phyloP scores from a whole-genome alignment of 2,888 invertebrate genomes.

The Pristionchus fissidentatus region DNA sequence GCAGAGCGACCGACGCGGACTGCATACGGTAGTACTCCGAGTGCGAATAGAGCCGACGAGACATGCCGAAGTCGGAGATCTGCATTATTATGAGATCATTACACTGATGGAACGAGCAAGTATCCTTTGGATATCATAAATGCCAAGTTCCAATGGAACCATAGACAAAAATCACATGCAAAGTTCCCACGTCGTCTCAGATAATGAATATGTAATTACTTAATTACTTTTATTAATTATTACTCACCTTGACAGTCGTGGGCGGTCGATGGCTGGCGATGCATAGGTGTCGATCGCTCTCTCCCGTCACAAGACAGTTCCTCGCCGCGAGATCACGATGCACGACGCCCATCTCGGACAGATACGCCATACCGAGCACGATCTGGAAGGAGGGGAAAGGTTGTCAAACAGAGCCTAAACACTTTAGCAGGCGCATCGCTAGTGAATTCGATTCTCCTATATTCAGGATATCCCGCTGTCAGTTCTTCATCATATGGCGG shows the following conservation, averaged over 20 bases:
- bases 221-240: background rate
- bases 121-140: too few species aligned
- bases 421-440: too few species aligned
- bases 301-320: conserved; percentile 55
- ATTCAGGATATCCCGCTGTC: too few species aligned
- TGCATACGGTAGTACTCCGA: conserved; percentile 72
- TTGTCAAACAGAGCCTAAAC: too few species aligned
- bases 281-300: conserved; percentile 59
- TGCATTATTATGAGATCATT: conserved; percentile 41
- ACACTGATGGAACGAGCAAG: too few species aligned
- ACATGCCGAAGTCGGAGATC: conserved; percentile 75
- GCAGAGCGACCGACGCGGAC: conserved; percentile 77
- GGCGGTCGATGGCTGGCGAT: conserved; percentile 64
- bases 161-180: too few species aligned
- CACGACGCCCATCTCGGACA: conserved; percentile 89
- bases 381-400: conserved; percentile 82
- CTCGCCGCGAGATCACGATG: conserved; percentile 83
- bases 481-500: too few species aligned
- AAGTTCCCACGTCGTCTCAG: too few species aligned
- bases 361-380: conserved; percentile 81
- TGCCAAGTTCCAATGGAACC: too few species aligned
- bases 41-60: conserved; percentile 64
- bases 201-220: too few species aligned
- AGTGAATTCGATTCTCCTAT: too few species aligned
- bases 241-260: conserved; percentile 65